Evolutionary conservation across 64 coral and sea anemone genomes (phyloP).

Genomic region (Catalaphyllia jardinei): DNA sequence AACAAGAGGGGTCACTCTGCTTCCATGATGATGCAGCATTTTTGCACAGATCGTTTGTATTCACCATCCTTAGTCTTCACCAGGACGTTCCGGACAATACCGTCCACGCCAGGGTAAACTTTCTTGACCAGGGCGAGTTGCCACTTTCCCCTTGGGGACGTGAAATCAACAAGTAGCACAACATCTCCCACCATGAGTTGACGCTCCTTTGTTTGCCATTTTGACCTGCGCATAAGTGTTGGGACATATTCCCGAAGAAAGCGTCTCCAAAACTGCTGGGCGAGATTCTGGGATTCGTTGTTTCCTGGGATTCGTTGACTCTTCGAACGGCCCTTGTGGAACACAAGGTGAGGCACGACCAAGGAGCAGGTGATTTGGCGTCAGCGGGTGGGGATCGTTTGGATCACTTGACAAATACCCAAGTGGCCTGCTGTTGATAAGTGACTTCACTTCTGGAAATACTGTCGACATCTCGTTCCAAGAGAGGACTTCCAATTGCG

Average conservation of each 20-base stretch:
- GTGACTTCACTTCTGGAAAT: neutral
- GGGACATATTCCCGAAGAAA: conserved; percentile 8
- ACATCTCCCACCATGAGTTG: neutral
- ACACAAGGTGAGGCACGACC: neutral
- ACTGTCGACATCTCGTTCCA: conserved; percentile 15
- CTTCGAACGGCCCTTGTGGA: conserved; percentile 6
- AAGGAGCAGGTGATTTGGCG: conserved; percentile 16
- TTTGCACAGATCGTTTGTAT: neutral
- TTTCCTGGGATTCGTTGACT: neutral
- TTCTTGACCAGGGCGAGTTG: neutral
- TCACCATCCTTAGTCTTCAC: neutral
- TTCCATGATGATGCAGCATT: neutral
- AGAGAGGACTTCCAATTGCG: neutral
- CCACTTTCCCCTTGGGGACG: neutral
- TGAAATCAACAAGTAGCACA: conserved; percentile 21
- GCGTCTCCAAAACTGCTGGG: conserved; percentile 25
- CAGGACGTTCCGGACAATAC: neutral
- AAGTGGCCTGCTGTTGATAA: conserved; percentile 13
- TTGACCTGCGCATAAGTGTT: neutral
- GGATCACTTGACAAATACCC: conserved; percentile 4
- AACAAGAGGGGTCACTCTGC: neutral
- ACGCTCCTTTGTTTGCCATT: conserved; percentile 1
- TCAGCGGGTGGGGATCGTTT: conserved; percentile 15
- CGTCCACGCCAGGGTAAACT: neutral
- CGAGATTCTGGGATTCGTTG: conserved; percentile 15